A percentile compares a stretch with the other conserved stretches of the same genome.
Evolutionary conservation across 2,113 vertebrate genomes (phyloP).

Genomic region (Halichoeres trimaculatus): DNA sequence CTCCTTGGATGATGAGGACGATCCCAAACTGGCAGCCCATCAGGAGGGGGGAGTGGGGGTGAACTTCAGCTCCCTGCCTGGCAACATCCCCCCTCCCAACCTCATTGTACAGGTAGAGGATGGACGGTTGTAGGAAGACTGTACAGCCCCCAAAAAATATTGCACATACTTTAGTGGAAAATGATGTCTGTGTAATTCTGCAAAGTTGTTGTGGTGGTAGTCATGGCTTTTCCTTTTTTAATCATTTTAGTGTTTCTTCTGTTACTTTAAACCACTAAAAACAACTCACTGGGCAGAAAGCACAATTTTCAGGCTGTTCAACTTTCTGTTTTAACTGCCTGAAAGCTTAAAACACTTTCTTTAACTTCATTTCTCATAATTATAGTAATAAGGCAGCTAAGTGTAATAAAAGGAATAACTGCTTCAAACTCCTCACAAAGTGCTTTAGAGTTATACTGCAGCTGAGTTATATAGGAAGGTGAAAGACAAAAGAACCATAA

Average conservation of each 20-base stretch:
- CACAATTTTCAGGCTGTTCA: too few species aligned
- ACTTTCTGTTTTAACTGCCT: background rate
- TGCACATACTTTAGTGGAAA: background rate
- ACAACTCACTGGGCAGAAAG: too few species aligned
- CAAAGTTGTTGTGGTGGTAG: too few species aligned
- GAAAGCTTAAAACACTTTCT: background rate
- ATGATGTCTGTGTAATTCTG: too few species aligned
- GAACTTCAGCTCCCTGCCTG: constrained; percentile 93
- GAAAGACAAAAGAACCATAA: background rate
- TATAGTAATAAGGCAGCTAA: background rate
- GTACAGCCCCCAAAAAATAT: too few species aligned
- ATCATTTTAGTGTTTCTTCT: too few species aligned
- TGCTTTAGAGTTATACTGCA: background rate
- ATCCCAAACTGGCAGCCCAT: constrained; percentile 91
- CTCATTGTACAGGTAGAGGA: constrained; percentile 88
- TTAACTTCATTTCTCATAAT: background rate
- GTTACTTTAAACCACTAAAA: too few species aligned
- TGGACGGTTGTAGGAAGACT: background rate
- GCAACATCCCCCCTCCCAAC: constrained; percentile 93
- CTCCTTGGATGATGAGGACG: constrained; percentile 96
- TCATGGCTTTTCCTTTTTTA: too few species aligned
- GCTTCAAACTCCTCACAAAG: background rate
- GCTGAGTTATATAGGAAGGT: background rate
- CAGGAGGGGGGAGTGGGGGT: constrained; percentile 89
- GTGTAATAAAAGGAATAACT: background rate